Base-by-base conservation (phyloP, 2,797 vertebrate species). In the Chaetodon trifasciatus region DNA sequence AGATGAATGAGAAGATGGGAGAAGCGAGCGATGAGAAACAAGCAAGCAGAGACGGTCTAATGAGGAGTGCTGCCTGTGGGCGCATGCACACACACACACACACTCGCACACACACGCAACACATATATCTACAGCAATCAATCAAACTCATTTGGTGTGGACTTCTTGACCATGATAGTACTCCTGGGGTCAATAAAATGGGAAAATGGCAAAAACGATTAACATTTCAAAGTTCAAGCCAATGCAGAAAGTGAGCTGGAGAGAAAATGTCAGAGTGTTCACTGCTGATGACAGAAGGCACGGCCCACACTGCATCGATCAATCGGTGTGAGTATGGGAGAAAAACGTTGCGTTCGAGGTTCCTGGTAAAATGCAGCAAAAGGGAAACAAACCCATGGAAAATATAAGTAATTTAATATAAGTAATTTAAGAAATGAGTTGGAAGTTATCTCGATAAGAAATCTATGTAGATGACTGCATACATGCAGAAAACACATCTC, bases 141-240 rank as follows among this genome's bases (percentile, higher is more conserved):
- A n/a, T 76, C 24, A n/a, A 37, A 66, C 44, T 69, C 58, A 63
- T 81, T 42, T 24, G 57, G 73, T 58, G 82, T 63, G 19, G 53
- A 82, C 75, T 78, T 58, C 32, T 46, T 75, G 63, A 19, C 8
- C 37, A 4, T 69, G 4, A 53, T 79, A 81, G 81, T 79, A 70
- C 88, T 19, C 28, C 28, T 24, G 1, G 23, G 55, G 72, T 89
- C 81, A 82, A 74, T 86, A 81, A 71, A 77, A 78, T 79, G 42
- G 78, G 76, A 70, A 87, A 92, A 90, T 79, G 79, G 76, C 74
- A 82, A 73, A 85, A 85, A 64, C 37, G 2, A 88, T 90, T 90
- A 88, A 84, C 79, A 88, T 91, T 89, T 90, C 44, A 90, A 80
- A 84, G 84, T 81, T 86, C 62, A 80, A 68, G 62, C 16, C 24